Conservation (phyloP, 2,888 invertebrate genomes). For the Anoncus sp. region DNA sequence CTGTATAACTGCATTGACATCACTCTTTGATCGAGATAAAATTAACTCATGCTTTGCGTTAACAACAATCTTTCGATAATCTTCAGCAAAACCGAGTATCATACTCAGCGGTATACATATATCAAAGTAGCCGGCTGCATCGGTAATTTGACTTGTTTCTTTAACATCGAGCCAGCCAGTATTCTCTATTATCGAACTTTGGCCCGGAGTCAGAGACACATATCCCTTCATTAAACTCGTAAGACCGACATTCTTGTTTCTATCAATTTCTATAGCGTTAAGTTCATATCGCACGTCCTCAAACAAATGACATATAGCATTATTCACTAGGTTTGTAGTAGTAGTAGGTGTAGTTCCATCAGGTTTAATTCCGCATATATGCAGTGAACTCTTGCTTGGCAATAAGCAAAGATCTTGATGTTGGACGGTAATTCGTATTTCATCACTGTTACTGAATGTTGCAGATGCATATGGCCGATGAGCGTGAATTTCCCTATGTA, state of each 20-base stretch:
- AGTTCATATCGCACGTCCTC: conserved; percentile 6
- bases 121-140: conserved; percentile 27
- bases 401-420: conserved; percentile 8
- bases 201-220: neutral
- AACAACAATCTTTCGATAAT: conserved; percentile 60
- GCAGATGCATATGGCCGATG: conserved; percentile 59
- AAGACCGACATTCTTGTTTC: conserved; percentile 5
- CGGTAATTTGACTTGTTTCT: neutral
- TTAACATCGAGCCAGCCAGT: neutral
- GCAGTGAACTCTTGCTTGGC: neutral
- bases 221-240: neutral
- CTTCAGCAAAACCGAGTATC: conserved; percentile 54
- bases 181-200: neutral
- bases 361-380: neutral
- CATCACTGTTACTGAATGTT: conserved; percentile 32
- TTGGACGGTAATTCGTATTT: conserved; percentile 11
- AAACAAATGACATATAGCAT: conserved; percentile 16
- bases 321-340: neutral
- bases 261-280: conserved; percentile 19
- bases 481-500: conserved; percentile 49
- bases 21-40: conserved; percentile 73
- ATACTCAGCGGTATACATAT: conserved; percentile 27
- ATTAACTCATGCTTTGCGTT: conserved; percentile 65
- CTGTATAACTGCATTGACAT: conserved; percentile 70
- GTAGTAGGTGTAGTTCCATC: neutral